Evolutionary conservation across 2,888 invertebrate species (phyloP).

Genomic region (Cistogaster globosa): DNA sequence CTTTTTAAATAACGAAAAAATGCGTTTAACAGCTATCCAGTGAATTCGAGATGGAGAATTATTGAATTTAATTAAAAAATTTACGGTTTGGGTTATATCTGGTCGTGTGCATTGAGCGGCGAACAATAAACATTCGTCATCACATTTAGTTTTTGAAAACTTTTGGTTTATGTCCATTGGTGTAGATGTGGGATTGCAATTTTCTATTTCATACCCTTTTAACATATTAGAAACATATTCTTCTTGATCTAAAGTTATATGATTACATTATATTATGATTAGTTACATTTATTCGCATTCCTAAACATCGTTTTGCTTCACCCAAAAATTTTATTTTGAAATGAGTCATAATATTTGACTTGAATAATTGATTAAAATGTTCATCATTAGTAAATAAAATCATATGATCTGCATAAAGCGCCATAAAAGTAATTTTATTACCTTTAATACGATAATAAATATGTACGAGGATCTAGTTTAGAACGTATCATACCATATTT

Average conservation of each 20-base stretch:
- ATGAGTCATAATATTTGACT: not conserved
- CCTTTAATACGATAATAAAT: slow-evolving; percentile 1
- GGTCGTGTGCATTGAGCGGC: slow-evolving; percentile 61
- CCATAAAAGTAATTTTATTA: slow-evolving; percentile 23
- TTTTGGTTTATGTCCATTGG: slow-evolving; percentile 58
- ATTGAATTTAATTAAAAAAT: slow-evolving; percentile 61
- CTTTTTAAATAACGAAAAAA: slow-evolving; percentile 43
- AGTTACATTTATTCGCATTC: slow-evolving; percentile 48
- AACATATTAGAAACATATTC: too few species aligned
- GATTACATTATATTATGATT: too few species aligned
- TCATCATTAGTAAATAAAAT: slow-evolving; percentile 49
- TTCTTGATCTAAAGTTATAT: slow-evolving; percentile 39
- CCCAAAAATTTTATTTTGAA: too few species aligned
- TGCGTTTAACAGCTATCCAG: slow-evolving; percentile 59
- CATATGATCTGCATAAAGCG: slow-evolving; percentile 46
- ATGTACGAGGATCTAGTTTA: not conserved
- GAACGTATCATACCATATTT: slow-evolving; percentile 3
- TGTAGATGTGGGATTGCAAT: slow-evolving; percentile 57
- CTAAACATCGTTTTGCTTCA: slow-evolving; percentile 52
- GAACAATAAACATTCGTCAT: slow-evolving; percentile 52
- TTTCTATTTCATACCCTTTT: slow-evolving; percentile 35
- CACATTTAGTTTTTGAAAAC: slow-evolving; percentile 27
- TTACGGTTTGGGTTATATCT: slow-evolving; percentile 45
- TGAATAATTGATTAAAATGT: too few species aligned
- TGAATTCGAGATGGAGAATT: slow-evolving; percentile 42